Base-by-base conservation (phyloP, 2,888 invertebrate genomes). In the Thymelicus sylvestris region DNA sequence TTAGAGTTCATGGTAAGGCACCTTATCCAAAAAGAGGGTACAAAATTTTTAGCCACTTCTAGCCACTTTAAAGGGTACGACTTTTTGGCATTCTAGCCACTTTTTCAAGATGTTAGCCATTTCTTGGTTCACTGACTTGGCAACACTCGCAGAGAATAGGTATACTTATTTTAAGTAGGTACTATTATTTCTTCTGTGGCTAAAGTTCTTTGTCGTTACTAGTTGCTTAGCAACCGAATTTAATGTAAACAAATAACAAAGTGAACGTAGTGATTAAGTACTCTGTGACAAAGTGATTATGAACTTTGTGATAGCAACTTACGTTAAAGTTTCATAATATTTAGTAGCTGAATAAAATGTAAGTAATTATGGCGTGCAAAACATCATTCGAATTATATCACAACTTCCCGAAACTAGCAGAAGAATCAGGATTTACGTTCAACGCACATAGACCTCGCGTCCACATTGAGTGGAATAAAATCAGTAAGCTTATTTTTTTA, bases 361-460 rank as follows among this genome's bases (percentile, higher is more conserved):
- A 52, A 52, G 15, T 39, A 52, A 52, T 61, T 75, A 93, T 94
- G 94, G 87, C 93, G 55, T 89, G 84, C 74, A 93, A 92, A 82
- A 87, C 89, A 66, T 90, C 94, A 48, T 93, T 91, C 78, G 92
- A 93, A 78, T 95, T 96, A 86, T 95, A 95, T 81, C 96, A 95
- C 77, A 95, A 96, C 86, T 96, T 96, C 83, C 95, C 95, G 6
- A 95, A 95, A 79, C 86, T 96, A 73, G 96, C 96, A 6, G 95
- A 95, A 81, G 96, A 96, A 79, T 95, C 95, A 24, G 96, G 96
- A 7, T 96, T 96, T 87, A 92, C 94, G 71, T 96, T 96, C 80
- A 95, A 95, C 78, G 94, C 92, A 74, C 95, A 95, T 78, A 94
- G 95, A 76, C 92, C 95, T 38, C 92, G 95, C 74, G 90, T 94